Conservation (phyloP, 2,113 vertebrate genomes). For the Toxotes chatareus region DNA sequence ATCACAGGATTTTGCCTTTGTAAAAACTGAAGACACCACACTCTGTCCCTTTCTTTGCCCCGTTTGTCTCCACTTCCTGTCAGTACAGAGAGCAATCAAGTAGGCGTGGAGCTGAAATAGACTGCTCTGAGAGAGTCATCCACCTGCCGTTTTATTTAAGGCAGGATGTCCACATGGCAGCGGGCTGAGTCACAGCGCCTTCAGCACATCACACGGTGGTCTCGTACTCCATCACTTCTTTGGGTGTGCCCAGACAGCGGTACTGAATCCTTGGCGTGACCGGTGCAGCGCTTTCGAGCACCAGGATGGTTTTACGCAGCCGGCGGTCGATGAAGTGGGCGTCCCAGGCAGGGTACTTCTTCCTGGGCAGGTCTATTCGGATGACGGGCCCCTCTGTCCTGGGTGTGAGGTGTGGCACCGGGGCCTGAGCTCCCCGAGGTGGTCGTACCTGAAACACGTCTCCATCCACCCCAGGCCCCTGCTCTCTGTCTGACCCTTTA, state of each 20-base stretch:
- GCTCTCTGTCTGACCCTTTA: conserved; percentile 91
- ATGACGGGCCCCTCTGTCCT: conserved; percentile 96
- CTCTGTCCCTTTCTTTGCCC: conserved; percentile 10
- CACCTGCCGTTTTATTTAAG: conserved; percentile 53
- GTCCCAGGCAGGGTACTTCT: conserved; percentile 98
- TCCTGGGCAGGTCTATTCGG: conserved; percentile 97
- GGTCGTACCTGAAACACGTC: conserved; percentile 95
- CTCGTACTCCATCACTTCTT: conserved; percentile 97
- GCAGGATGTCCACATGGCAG: conserved; percentile 42
- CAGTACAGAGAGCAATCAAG: conserved; percentile 28
- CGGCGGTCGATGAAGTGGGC: conserved; percentile 97
- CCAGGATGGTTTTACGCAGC: conserved; percentile 95
- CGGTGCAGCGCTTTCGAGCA: conserved; percentile 92
- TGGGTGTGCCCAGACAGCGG: conserved; percentile 88
- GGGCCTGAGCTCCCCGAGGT: conserved; percentile 80
- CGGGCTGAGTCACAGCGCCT: conserved; percentile 42
- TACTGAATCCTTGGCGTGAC: conserved; percentile 94
- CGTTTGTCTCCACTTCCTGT: conserved; percentile 26
- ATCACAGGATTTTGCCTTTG: conserved; percentile 46
- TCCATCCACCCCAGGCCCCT: conserved; percentile 85
- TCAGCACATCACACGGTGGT: conserved; percentile 90
- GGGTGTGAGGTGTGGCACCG: conserved; percentile 81
- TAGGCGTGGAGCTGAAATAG: conserved; percentile 49
- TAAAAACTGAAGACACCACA: conserved; percentile 58
- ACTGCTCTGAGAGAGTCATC: conserved; percentile 52